phyloP scores from a whole-genome alignment of 2,113 vertebrate species.

The Nycticorax nycticorax region DNA sequence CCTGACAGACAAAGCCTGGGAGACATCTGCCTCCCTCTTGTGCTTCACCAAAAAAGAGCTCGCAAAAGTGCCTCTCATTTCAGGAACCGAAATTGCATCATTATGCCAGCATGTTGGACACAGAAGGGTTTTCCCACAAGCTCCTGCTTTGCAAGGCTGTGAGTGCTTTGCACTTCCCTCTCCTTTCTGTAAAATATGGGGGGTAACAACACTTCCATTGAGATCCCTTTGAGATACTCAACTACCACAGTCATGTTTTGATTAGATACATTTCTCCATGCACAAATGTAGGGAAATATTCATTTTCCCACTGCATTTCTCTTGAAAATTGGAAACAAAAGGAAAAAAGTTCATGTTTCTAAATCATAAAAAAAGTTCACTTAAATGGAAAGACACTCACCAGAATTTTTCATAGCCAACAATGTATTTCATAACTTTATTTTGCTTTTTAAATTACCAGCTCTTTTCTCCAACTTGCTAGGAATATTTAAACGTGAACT shows the following conservation, averaged over 20 bases:
- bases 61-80: background rate
- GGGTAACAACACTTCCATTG: background rate
- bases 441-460: background rate
- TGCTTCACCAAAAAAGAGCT: background rate
- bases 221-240: background rate
- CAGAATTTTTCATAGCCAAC: background rate
- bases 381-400: background rate
- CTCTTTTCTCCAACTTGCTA: background rate
- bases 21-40: background rate
- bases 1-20: background rate
- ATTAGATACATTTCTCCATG: background rate
- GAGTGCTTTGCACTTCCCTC: background rate
- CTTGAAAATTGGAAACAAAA: background rate
- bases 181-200: background rate
- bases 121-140: background rate
- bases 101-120: background rate
- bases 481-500: background rate
- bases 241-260: background rate
- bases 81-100: background rate
- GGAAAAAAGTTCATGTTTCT: background rate
- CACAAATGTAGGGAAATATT: background rate
- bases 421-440: background rate
- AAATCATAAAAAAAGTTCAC: background rate
- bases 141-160: background rate
- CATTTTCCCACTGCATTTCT: background rate